Base-by-base conservation (phyloP, 2,113 vertebrate species). In the Apistogramma diplotaenia region DNA sequence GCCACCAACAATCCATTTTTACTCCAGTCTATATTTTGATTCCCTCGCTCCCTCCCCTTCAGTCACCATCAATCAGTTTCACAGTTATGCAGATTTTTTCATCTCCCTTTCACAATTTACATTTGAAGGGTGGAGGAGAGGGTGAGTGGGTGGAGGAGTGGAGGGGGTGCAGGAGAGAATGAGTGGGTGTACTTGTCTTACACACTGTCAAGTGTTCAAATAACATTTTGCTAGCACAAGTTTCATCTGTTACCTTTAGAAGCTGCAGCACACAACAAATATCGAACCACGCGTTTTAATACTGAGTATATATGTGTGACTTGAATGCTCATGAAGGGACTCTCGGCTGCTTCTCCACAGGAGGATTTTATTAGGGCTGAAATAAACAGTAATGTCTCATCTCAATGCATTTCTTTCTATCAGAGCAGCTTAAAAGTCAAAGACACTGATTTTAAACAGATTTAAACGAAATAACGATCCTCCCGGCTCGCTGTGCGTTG, bases 41-140 rank as follows among this genome's bases (percentile, higher is more conserved):
- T 72, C n/a, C 43, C 11, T 35, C 1, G 12, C 76, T 71, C 37
- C 3, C 60, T 43, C 33, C 23, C 37, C 35, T 29, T 61, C 76
- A 79, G 85, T 76, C 73, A 7, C 43, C 4, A 74, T 84, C 74
- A 46, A 55, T 81, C 58, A 49, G 21, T 35, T 49, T 72, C 61
- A 33, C 53, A 33, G 18, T 76, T 74, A 53, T 72, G 72, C 27
- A 51, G 37, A 60, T 37, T 49, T 49, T 49, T 49, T 16, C 46
- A 49, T 18, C 46, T 18, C 46, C 40, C 25, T 67, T 49, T 51
- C 65, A 43, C 49, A 31, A 25, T 70, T 31, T 51, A 74, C 25
- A 55, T 82, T 7, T 37, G 18, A 27, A 35, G 51, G 74, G 74
- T 27, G 61, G 43, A 21, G n/a, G 31, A 59, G 55, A 3, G 4